Conservation (phyloP, 2,888 invertebrate genomes). For the Quadroppia sp. region DNA sequence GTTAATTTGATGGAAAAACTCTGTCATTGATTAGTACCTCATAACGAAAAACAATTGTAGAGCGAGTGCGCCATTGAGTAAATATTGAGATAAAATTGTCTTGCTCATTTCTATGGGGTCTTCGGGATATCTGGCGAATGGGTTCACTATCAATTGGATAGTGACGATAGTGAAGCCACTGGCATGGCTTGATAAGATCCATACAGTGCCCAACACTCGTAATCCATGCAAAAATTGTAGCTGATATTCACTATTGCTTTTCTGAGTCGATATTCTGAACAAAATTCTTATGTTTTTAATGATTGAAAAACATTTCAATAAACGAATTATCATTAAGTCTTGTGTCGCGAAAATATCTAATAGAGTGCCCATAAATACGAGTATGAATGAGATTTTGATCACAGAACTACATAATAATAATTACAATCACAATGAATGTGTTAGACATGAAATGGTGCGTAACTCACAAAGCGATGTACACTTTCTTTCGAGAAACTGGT, state of each 20-base stretch:
- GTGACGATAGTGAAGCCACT: slow-evolving; percentile 13
- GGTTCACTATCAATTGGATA: background rate
- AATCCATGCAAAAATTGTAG: slow-evolving; percentile 38
- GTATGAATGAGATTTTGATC: background rate
- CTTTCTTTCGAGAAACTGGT: background rate
- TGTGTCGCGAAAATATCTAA: slow-evolving; percentile 3
- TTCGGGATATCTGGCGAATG: slow-evolving; percentile 27
- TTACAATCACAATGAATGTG: too few relatives aligned
- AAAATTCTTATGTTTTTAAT: slow-evolving; percentile 23
- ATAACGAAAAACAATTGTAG: slow-evolving; percentile 32
- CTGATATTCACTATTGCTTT: background rate
- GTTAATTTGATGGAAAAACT: too few relatives aligned
- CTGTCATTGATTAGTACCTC: slow-evolving; percentile 2
- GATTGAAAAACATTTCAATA: slow-evolving; percentile 35
- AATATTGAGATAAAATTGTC: background rate
- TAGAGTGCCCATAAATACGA: slow-evolving; percentile 22
- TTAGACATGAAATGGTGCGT: background rate
- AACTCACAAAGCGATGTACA: slow-evolving; percentile 20
- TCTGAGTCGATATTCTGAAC: slow-evolving; percentile 12
- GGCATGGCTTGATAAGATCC: slow-evolving; percentile 32
- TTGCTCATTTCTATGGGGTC: slow-evolving; percentile 5
- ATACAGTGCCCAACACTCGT: slow-evolving; percentile 20
- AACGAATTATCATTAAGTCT: background rate
- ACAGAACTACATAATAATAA: slow-evolving; percentile 1
- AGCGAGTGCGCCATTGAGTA: slow-evolving; percentile 27